Base-by-base conservation (phyloP, 2,797 vertebrate genomes). In the Perodicticus potto region DNA sequence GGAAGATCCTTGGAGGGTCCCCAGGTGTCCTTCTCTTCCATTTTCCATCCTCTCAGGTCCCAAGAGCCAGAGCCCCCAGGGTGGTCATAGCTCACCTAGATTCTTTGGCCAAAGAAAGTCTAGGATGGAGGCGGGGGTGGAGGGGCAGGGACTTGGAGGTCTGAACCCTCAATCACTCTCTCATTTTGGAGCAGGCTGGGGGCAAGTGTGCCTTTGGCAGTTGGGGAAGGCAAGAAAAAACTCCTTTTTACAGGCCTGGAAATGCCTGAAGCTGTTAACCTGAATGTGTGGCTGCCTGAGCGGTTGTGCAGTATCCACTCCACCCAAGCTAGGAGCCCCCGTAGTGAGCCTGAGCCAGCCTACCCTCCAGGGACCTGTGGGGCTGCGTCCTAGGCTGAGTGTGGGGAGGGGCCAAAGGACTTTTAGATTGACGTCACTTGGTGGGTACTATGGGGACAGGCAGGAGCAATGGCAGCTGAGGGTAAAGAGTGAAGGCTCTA, bases 61-160 rank as follows among this genome's bases (percentile, higher is more conserved):
- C 45, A 45, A 82, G 37, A 91, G 23, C 77, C 73, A 95, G 92
- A 74, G 16, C 2, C 65, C 9, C 53, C 25, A 86, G 86, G 55
- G 37, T 82, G 65, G 45, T 29, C 25, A 4, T 45, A 37, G 49
- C 59, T 92, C 59, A 43, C 70, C 72, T 40, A 80, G 69, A 45
- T 83, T 93, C 78, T 95, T 74, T 86, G 65, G 82, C 32, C n/a
- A 32, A 61, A 95, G 93, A 78, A 93, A 80, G 86, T 94, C 84
- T 81, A 87, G 87, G 80, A 37, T 85, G n/a, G 53, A 67, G 57
- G 27, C 82, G 57, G 61, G 63, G 37, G 40, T 40, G 40, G 40
- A 5, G 40, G 40, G 45, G 45, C 27, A 13, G 32, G 8, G 16
- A 29, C 37, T 69, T 84, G 67, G 73, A 83, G 65, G 27, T 57